Conservation (phyloP, 2,888 invertebrate species). For the Trissonchulus latispiculum region DNA sequence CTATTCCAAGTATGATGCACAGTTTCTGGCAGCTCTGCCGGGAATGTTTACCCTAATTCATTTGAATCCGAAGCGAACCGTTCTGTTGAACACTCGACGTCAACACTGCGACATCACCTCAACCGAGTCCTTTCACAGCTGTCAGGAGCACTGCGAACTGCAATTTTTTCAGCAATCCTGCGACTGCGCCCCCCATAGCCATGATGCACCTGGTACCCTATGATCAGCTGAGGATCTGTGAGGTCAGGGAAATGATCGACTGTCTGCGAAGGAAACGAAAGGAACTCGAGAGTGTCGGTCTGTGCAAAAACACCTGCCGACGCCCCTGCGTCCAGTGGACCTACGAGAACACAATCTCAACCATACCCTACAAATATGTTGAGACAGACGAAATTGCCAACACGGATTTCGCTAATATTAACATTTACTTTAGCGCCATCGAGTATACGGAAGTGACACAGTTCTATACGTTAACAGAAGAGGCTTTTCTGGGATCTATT, state of each 20-base stretch:
- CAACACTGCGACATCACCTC: neutral
- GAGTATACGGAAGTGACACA: neutral
- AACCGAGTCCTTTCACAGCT: neutral
- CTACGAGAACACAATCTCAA: neutral
- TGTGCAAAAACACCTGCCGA: neutral
- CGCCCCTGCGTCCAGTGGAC: neutral
- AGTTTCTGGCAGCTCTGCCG: neutral
- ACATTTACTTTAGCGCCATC: neutral
- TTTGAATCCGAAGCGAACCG: neutral
- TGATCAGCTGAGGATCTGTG: neutral
- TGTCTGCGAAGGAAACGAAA: neutral
- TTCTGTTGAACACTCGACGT: neutral
- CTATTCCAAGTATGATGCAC: neutral
- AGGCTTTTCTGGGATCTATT: too few species aligned
- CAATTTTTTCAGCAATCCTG: neutral
- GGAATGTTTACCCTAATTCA: neutral
- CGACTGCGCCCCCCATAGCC: neutral
- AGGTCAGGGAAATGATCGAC: neutral
- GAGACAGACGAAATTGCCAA: neutral
- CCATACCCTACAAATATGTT: neutral
- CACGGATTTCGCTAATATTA: neutral
- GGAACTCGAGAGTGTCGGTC: neutral
- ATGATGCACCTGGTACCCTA: neutral
- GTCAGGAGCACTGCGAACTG: neutral
- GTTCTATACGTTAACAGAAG: too few species aligned